These are phyloP conservation scores for Drosophila chauvacae DNA, from an alignment of 1,140 invertebrate species.

Conservation along the genomic window DNA sequence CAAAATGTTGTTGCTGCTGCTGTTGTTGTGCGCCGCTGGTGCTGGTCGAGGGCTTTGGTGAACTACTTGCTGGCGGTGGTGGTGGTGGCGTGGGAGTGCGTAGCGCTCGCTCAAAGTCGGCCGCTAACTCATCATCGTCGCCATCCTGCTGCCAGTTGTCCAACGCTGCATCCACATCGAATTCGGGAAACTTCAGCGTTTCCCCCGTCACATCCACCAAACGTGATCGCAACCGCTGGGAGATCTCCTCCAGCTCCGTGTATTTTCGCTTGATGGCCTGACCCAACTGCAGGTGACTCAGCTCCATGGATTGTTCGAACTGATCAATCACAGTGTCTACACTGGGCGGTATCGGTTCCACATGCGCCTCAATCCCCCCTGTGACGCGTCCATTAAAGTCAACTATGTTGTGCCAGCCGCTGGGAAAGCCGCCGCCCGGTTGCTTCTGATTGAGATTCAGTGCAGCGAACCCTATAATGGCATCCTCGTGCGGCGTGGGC, in stretches of 20 bases:
- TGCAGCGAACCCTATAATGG: constrained; percentile 87
- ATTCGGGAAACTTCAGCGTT: constrained; percentile 80
- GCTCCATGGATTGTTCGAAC: constrained; percentile 65
- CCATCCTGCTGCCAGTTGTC: constrained; percentile 78
- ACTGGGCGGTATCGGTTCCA: constrained; percentile 40
- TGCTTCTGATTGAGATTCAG: constrained; percentile 86
- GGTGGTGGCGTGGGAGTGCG: constrained; percentile 73
- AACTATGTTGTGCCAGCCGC: constrained; percentile 88
- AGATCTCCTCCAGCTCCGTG: constrained; percentile 87
- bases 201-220: constrained; percentile 87
- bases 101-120: constrained; percentile 82
- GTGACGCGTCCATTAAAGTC: constrained; percentile 87
- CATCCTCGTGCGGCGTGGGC: constrained; percentile 85
- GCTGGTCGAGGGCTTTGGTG: constrained; percentile 33
- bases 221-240: constrained; percentile 86
- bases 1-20: neutral
- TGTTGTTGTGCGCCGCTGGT: constrained; percentile 58
- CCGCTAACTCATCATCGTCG: constrained; percentile 86
- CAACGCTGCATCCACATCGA: constrained; percentile 54
- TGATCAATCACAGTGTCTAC: constrained; percentile 69
- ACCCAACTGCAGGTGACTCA: constrained; percentile 77
- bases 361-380: constrained; percentile 87
- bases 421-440: constrained; percentile 85
- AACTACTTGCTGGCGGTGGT: neutral
- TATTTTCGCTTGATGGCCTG: constrained; percentile 87